Percentiles rank a stretch among this genome's conserved stretches.
Conservation (phyloP, 2,797 vertebrate genomes). For the Netta rufina region DNA sequence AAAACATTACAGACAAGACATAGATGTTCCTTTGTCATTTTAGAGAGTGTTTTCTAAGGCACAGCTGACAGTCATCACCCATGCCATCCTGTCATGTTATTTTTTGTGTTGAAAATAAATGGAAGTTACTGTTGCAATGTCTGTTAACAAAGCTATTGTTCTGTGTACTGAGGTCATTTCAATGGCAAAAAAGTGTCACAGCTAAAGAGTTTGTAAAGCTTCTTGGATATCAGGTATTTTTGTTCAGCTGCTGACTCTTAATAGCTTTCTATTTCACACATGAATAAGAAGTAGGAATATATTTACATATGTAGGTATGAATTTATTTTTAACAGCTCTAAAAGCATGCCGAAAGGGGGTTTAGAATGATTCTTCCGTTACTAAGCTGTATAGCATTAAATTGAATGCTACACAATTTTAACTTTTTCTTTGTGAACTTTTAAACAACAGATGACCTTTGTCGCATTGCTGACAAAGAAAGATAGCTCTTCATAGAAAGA, state of each 20-base stretch:
- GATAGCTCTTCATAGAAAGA: neutral
- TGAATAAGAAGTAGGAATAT: neutral
- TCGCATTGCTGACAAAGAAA: neutral
- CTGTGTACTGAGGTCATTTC: neutral
- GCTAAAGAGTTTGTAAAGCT: neutral
- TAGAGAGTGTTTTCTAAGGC: neutral
- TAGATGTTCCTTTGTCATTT: neutral
- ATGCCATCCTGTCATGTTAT: neutral
- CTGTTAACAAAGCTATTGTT: neutral
- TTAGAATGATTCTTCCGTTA: neutral
- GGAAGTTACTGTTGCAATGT: neutral
- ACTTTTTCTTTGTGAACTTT: neutral
- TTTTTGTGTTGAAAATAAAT: neutral
- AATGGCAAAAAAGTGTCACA: neutral
- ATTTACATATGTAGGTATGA: neutral
- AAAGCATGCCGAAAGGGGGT: neutral
- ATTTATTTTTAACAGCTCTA: neutral
- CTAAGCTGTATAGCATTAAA: neutral
- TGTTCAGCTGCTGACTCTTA: neutral
- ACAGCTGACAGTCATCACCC: neutral
- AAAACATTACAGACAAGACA: neutral
- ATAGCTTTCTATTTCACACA: neutral
- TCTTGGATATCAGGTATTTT: neutral
- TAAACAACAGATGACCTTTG: neutral
- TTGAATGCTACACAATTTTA: neutral